Evolutionary conservation across 2,113 vertebrate genomes (phyloP).

Genomic region (Hippocampus mohnikei): DNA sequence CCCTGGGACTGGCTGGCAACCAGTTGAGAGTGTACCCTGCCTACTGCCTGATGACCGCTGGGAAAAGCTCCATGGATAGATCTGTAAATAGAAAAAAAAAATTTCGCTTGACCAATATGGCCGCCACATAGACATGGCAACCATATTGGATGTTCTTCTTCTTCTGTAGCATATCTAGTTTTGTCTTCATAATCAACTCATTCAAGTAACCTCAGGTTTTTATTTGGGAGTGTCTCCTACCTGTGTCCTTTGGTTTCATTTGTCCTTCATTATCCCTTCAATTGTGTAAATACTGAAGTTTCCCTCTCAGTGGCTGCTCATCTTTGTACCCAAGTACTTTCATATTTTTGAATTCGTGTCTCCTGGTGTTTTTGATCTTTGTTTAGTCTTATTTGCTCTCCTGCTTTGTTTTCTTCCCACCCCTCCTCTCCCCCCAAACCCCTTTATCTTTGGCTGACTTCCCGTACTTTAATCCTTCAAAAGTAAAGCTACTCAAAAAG

Average conservation of each 20-base stretch:
- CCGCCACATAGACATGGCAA: no score
- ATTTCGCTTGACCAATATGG: no score
- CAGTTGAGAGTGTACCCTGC: no score
- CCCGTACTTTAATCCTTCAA: not conserved
- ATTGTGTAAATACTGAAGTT: not conserved
- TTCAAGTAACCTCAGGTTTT: no score
- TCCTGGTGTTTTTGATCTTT: conserved; percentile 1
- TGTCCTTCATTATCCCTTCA: not conserved
- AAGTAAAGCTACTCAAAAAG: not conserved
- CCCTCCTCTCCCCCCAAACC: not conserved
- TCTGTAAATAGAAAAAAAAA: no score
- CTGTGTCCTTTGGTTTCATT: not conserved
- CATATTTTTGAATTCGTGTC: not conserved
- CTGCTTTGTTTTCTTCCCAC: no score
- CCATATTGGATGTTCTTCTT: no score
- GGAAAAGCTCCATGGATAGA: no score
- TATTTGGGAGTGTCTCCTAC: not conserved
- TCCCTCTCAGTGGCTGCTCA: not conserved
- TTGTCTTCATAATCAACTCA: no score
- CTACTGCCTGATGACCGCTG: no score
- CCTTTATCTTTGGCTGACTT: not conserved
- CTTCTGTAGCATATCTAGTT: no score
- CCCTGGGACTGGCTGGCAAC: no score
- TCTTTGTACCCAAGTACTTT: not conserved
- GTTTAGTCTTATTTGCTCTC: not conserved